phyloP scores from a whole-genome alignment of 2,797 vertebrate species.

The Phalanger gymnotis region DNA sequence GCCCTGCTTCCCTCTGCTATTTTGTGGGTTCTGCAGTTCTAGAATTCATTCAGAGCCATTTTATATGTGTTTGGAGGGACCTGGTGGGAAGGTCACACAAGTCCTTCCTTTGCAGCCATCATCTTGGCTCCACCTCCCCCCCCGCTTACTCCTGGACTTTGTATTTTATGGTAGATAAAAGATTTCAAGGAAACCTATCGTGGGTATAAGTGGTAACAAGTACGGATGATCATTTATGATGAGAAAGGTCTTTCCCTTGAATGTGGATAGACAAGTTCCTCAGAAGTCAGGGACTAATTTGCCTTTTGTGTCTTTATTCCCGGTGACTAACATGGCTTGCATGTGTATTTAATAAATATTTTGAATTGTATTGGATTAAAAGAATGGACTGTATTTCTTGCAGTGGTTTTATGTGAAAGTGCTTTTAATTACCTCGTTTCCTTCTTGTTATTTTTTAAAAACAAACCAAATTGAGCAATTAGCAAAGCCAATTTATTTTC shows the following conservation, averaged over 20 bases:
- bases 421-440: slow-evolving; percentile 40
- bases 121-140: no score
- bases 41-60: no score
- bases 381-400: slow-evolving; percentile 35
- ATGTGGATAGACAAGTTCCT: neutral
- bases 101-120: no score
- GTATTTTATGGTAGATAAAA: slow-evolving; percentile 48
- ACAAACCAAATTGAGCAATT: neutral
- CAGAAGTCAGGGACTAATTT: neutral
- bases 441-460: slow-evolving; percentile 31
- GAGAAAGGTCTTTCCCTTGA: neutral
- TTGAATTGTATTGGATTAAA: slow-evolving; percentile 19
- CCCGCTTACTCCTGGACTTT: no score
- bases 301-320: neutral
- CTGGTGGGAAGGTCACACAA: no score
- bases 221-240: slow-evolving; percentile 31
- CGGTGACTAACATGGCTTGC: neutral
- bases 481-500: slow-evolving; percentile 35
- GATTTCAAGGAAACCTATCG: neutral
- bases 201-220: slow-evolving; percentile 17
- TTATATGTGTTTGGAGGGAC: no score
- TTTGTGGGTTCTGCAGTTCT: no score
- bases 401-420: slow-evolving; percentile 45
- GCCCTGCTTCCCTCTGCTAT: no score
- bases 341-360: neutral